These are phyloP conservation scores for Drosophila aldrichi DNA, from an alignment of 2,888 invertebrate genomes.

Conservation along the genomic window DNA sequence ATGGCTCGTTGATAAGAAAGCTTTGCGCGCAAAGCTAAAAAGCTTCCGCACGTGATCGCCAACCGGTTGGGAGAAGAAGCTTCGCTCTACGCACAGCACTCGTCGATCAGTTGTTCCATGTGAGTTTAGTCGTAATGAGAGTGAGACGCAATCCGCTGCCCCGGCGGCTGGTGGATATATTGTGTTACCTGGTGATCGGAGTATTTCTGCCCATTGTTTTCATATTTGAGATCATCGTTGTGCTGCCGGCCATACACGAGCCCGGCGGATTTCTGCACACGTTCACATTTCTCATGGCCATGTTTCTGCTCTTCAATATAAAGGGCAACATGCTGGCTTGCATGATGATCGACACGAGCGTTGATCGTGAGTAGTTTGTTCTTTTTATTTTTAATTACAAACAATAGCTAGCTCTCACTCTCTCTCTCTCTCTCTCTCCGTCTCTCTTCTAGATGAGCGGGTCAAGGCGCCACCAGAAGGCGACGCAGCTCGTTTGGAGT, in stretches of 20 bases:
- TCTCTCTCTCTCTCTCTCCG: background rate
- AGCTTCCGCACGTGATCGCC: conserved; percentile 47
- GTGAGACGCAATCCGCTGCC: conserved; percentile 67
- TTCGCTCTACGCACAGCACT: background rate
- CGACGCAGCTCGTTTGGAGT: conserved; percentile 81
- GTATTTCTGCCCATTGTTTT: conserved; percentile 82
- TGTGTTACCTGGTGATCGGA: conserved; percentile 81
- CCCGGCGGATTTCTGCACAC: conserved; percentile 86
- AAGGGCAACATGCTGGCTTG: conserved; percentile 91
- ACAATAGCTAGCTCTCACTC: background rate
- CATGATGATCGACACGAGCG: conserved; percentile 91
- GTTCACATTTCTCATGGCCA: conserved; percentile 88
- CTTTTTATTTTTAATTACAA: background rate
- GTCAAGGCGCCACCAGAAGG: conserved; percentile 19
- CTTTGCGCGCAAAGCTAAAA: conserved; percentile 17
- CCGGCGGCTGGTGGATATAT: conserved; percentile 65
- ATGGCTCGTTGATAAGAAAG: conserved; percentile 30
- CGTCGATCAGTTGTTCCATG: conserved; percentile 32
- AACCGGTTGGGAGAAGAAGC: conserved; percentile 24
- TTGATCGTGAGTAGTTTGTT: conserved; percentile 86
- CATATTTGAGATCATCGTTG: conserved; percentile 87
- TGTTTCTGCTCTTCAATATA: conserved; percentile 91
- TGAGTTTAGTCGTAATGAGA: conserved; percentile 47
- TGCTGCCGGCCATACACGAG: conserved; percentile 89
- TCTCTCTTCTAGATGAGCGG: background rate